Evolutionary conservation across 2,113 vertebrate genomes (phyloP).

Genomic region (Paramisgurnus dabryanus): DNA sequence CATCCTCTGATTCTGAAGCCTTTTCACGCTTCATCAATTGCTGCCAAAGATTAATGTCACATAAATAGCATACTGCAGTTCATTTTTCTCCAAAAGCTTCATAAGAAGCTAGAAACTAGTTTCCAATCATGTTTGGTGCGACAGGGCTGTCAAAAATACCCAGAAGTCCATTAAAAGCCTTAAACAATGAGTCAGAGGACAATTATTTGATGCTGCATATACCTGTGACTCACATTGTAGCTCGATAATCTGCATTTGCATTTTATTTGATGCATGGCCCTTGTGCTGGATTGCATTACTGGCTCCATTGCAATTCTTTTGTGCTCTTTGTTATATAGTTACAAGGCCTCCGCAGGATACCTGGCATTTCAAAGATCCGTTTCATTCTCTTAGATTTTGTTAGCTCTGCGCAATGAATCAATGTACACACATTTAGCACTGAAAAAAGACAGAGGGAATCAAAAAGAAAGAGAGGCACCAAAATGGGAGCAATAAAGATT

Average conservation of each 20-base stretch:
- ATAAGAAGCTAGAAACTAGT: slow-evolving; percentile 30
- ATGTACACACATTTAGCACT: slow-evolving; percentile 18
- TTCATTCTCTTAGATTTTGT: slow-evolving; percentile 37
- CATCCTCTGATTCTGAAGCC: background rate
- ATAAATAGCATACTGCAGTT: slow-evolving; percentile 30
- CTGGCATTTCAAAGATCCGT: slow-evolving; percentile 8
- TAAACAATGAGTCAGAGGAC: slow-evolving; percentile 43
- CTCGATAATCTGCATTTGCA: slow-evolving; percentile 40
- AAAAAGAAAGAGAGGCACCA: slow-evolving; percentile 34
- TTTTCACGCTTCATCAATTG: slow-evolving; percentile 17
- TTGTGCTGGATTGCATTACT: slow-evolving; percentile 35
- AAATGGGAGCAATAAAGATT: slow-evolving; percentile 50
- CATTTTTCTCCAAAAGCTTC: slow-evolving; percentile 8
- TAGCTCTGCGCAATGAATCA: slow-evolving; percentile 16
- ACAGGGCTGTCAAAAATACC: slow-evolving; percentile 29
- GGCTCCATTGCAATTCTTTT: slow-evolving; percentile 11
- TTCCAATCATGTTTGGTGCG: slow-evolving; percentile 19
- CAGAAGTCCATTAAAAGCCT: slow-evolving; percentile 34
- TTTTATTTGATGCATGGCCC: slow-evolving; percentile 29
- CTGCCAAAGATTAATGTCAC: slow-evolving; percentile 32
- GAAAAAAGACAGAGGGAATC: slow-evolving; percentile 13
- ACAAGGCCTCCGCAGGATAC: slow-evolving; percentile 27
- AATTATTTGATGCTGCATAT: slow-evolving; percentile 41
- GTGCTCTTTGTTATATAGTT: slow-evolving; percentile 36
- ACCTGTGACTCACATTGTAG: slow-evolving; percentile 43